Base-by-base conservation (phyloP, 2,113 vertebrate genomes). In the Lucifuga dentata region DNA sequence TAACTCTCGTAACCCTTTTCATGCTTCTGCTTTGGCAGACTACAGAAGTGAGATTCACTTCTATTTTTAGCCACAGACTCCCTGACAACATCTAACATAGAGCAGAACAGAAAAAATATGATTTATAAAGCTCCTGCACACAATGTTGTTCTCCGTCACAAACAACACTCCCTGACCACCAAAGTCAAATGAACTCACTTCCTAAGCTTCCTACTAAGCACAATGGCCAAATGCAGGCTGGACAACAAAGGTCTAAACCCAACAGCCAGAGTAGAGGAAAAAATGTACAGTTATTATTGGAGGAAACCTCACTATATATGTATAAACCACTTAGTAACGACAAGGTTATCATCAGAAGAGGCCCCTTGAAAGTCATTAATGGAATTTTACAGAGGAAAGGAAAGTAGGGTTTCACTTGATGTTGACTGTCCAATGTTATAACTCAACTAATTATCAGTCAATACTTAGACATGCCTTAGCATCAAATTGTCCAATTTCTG, bases 201-300 rank as follows among this genome's bases (percentile, higher is more conserved):
- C 90, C 90, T 75, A 77, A 81, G 84, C 88, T 88, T 91, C 89
- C 89, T 86, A 67, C 45, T 19, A 43, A 24, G 85, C 82, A 90
- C 88, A 91, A 90, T 89, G 66, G 88, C 57, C 10, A 13, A 13
- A 44, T 67, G 52, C 57, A 75, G 68, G 35, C 52, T 16, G 39
- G 51, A 73, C 68, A 81, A 83, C 63, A 73, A 60, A 65, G 62
- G 64, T 44, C 20, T 55, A 16, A n/a, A 33, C 29, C 24, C 40
- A 40, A 74, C n/a, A 65, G 32, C 53, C 0, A 70, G 29, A 12
- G 35, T 9, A 12, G 8, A 48, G 50, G 2, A 41, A 1, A 72
- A 64, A 78, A 72, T 24, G 62, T 26, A 16, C 8, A 53, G 3
- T 21, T 58, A 38, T 39, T 56, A 23, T 20, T 49, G 24, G 73